Base-by-base conservation (phyloP, 2,888 invertebrate genomes). In the Cryptocheilus praepositus region DNA sequence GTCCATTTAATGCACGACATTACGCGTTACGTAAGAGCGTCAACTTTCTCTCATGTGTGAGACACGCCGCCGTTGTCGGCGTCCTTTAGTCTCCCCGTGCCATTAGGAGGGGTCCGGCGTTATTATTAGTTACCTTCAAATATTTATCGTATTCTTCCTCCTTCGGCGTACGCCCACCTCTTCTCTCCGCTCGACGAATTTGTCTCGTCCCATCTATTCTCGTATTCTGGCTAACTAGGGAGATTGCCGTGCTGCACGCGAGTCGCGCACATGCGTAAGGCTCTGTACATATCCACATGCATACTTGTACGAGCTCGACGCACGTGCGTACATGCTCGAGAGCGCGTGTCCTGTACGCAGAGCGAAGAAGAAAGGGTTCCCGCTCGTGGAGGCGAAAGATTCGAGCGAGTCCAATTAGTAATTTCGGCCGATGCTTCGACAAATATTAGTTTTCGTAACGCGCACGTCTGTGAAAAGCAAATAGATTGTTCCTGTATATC, bases 111-210 rank as follows among this genome's bases (percentile, higher is more conserved):
- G 44, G 64, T 8, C 70, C 68, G 52, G 62, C 76, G 83, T 85
- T 85, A 85, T 86, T 86, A 86, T 85, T 86, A 85, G 86, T 85
- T 84, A 81, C 82, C 81, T 83, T 82, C 75, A 86, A 86, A 85
- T 85, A 85, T 86, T 86, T 85, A 85, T 82, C 80, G 77, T 82
- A 81, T 79, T 80, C 78, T 76, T 78, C 78, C 71, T 63, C 64
- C 51, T 13, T 25, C 36, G 60, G 49, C 59, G 49, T 53, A 62
- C 19, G 44, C 44, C 36, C 61, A 46, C 52, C 62, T 28, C n/a
- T 22, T 11, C 56, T 11, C 36, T 11, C 11, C 7, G 22, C 18
- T 36, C 46, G 52, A 62, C 68, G 68, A 63, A 69, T 71, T 65
- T 62, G 65, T 77, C 70, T 58, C 67, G 25, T 60, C 56, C 55